phyloP scores from a whole-genome alignment of 2,113 vertebrate species.

The Ahaetulla prasina region DNA sequence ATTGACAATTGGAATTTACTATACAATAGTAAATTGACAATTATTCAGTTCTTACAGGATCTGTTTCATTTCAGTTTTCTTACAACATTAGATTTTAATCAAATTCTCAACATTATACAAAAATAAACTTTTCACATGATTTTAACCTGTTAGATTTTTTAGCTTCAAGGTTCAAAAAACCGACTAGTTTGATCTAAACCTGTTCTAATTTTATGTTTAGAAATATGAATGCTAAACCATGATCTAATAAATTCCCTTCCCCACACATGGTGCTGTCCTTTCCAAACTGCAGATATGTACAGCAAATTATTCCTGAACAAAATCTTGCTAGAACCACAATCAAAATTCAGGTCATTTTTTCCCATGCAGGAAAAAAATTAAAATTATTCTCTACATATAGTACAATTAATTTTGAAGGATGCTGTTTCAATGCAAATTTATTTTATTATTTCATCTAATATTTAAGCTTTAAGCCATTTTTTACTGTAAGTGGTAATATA shows the following conservation, averaged over 20 bases:
- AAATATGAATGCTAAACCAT: not conserved
- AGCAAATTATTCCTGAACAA: not conserved
- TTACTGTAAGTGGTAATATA: not conserved
- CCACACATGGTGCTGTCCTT: not conserved
- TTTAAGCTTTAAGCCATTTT: not conserved
- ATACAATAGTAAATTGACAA: not conserved
- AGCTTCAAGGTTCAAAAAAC: not conserved
- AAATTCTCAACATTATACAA: not conserved
- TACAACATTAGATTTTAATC: constrained; percentile 15
- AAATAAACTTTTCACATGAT: not conserved
- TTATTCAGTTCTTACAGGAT: constrained; percentile 25
- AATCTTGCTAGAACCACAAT: not conserved
- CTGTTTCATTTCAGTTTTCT: constrained; percentile 5
- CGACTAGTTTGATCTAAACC: not conserved
- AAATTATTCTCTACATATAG: not conserved
- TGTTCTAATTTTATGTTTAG: not conserved
- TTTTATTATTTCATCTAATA: not conserved
- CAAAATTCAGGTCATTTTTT: not conserved
- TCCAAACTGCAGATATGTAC: not conserved
- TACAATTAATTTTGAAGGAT: not conserved
- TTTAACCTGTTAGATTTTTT: not conserved
- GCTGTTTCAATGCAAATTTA: not conserved
- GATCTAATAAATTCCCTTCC: not conserved
- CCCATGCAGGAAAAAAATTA: not conserved
- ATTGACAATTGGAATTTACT: not conserved